Percentiles rank a stretch among this genome's conserved stretches.
Evolutionary conservation across 92 coral and sea anemone genomes (phyloP).

Genomic region (Umimayanthus chanpuru): DNA sequence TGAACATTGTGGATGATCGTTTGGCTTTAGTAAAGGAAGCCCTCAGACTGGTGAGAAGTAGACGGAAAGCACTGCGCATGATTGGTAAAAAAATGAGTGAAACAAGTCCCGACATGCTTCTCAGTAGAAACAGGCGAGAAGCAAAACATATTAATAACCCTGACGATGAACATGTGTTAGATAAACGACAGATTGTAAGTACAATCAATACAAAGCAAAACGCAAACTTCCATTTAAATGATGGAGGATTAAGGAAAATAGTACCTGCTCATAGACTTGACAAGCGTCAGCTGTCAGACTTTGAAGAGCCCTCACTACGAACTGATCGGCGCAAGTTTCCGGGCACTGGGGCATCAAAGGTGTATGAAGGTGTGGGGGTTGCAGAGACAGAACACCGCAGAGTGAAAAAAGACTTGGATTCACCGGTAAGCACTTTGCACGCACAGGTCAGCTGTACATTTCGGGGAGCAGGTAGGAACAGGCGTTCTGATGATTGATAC

Average conservation of each 20-base stretch:
- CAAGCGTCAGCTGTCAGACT: slow-evolving; percentile 8
- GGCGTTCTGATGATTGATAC: too few relatives aligned
- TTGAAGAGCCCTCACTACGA: background rate
- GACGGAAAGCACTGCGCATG: background rate
- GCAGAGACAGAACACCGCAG: background rate
- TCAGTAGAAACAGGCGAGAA: slow-evolving; percentile 16
- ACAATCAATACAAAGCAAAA: background rate
- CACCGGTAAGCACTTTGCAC: slow-evolving; percentile 10
- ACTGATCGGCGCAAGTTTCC: background rate
- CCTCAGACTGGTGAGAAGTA: background rate
- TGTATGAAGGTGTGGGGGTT: background rate
- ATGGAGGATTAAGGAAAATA: background rate
- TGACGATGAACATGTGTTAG: slow-evolving; percentile 18
- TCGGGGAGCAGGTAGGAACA: too few relatives aligned
- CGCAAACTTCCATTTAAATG: background rate
- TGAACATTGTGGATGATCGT: background rate
- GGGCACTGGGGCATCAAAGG: background rate
- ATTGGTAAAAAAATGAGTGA: background rate
- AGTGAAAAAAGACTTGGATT: slow-evolving; percentile 31
- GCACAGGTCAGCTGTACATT: background rate
- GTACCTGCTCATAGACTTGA: background rate
- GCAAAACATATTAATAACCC: background rate
- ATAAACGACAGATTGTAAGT: slow-evolving; percentile 10
- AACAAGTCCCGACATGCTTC: background rate
- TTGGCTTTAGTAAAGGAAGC: slow-evolving; percentile 19